These are phyloP conservation scores for Cairina moschata DNA, from an alignment of 2,113 vertebrate species.

Conservation along the genomic window DNA sequence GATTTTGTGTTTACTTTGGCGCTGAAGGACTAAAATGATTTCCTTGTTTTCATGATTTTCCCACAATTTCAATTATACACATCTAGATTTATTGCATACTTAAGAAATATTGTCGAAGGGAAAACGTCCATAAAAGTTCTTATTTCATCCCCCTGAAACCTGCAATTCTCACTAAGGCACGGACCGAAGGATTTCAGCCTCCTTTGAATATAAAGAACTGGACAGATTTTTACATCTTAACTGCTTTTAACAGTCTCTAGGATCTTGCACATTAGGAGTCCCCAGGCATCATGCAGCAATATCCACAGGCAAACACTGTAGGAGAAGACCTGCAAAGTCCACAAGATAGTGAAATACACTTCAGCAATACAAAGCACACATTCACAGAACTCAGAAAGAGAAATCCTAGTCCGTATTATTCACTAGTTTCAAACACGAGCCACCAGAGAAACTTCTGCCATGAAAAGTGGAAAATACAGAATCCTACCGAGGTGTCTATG, in stretches of 20 bases:
- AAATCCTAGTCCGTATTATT: neutral
- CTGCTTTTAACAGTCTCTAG: neutral
- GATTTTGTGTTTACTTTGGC: neutral
- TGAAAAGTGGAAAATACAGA: neutral
- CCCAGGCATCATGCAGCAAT: neutral
- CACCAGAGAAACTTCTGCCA: neutral
- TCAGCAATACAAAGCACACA: neutral
- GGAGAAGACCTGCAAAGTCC: neutral
- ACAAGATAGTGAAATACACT: neutral
- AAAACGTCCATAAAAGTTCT: neutral
- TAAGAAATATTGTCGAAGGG: neutral
- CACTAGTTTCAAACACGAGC: neutral
- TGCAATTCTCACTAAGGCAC: neutral
- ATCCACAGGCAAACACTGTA: neutral
- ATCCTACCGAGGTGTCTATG: neutral
- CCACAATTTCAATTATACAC: constrained; percentile 12
- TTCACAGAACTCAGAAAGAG: neutral
- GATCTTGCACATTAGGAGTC: neutral
- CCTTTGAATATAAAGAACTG: neutral
- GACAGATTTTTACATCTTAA: neutral
- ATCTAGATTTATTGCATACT: neutral
- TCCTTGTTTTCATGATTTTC: constrained; percentile 1
- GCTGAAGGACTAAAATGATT: constrained; percentile 10
- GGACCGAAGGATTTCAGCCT: neutral
- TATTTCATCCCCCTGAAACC: neutral